These are phyloP conservation scores for Ardeotis arabs DNA, from an alignment of 2,113 vertebrate species.

Conservation along the genomic window DNA sequence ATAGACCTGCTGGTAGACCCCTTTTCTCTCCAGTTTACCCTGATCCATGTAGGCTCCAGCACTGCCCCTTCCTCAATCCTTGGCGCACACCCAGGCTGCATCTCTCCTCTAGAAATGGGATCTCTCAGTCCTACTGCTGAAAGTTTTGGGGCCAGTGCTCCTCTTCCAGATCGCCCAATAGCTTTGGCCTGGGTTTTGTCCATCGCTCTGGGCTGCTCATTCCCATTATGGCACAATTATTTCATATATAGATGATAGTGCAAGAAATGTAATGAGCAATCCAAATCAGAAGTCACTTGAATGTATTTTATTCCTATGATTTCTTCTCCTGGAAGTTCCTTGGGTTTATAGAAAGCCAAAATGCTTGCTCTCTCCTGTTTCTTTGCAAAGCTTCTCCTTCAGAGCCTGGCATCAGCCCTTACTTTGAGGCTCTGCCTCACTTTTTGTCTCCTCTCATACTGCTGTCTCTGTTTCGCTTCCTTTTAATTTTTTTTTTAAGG, in stretches of 20 bases:
- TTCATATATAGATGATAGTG: neutral
- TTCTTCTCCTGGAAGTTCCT: neutral
- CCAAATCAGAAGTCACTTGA: neutral
- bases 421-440: neutral
- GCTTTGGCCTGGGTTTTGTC: neutral
- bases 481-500: neutral
- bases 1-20: neutral
- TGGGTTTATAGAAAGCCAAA: neutral
- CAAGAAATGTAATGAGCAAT: neutral
- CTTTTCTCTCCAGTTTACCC: neutral
- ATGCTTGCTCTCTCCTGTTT: neutral
- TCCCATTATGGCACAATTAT: neutral
- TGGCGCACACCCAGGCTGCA: neutral
- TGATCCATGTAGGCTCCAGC: neutral
- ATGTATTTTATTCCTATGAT: neutral
- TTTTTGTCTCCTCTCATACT: constrained; percentile 21
- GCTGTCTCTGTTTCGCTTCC: neutral
- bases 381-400: neutral
- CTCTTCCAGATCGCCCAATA: neutral
- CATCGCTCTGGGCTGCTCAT: neutral
- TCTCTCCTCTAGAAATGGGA: neutral
- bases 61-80: neutral
- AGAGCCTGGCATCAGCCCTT: neutral
- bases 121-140: neutral
- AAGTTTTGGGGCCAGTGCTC: neutral